phyloP scores from a whole-genome alignment of 2,888 invertebrate species.

The Proisotoma minuta region DNA sequence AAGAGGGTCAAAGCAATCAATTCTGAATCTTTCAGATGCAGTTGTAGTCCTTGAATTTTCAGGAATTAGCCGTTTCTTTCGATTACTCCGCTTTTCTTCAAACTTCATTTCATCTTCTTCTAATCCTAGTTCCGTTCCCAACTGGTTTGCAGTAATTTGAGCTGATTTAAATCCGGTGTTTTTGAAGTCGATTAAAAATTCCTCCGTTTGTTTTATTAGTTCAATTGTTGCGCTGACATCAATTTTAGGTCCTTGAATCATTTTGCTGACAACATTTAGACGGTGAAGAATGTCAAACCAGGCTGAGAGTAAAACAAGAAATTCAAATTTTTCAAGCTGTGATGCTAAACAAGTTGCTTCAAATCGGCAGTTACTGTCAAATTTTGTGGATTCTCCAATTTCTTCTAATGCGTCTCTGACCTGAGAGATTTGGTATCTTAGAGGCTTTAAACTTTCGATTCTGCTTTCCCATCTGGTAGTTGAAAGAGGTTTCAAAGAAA shows the following conservation, averaged over 20 bases:
- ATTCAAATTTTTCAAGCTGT: not conserved
- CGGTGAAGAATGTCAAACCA: not conserved
- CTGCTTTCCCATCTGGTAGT: not conserved
- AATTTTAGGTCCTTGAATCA: not conserved
- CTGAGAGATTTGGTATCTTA: not conserved
- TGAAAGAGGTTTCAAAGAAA: not conserved
- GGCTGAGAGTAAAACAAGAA: not conserved
- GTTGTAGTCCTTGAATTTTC: not conserved
- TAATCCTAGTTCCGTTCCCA: not conserved
- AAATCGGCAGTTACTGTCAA: not conserved
- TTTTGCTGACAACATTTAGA: not conserved
- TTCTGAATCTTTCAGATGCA: not conserved
- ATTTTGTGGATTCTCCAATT: not conserved
- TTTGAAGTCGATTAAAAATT: not conserved
- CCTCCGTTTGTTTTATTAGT: not conserved
- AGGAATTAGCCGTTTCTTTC: not conserved
- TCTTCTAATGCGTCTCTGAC: not conserved
- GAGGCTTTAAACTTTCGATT: not conserved
- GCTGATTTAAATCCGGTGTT: not conserved
- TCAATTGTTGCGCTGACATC: not conserved
- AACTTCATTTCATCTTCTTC: not conserved
- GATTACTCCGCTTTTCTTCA: not conserved
- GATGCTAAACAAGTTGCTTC: not conserved
- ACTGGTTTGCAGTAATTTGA: not conserved
- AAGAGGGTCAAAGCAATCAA: not conserved